A percentile compares a stretch with the other conserved stretches of the same genome.
phyloP scores from a whole-genome alignment of 2,888 invertebrate species.

The Drosophila acutilabella region DNA sequence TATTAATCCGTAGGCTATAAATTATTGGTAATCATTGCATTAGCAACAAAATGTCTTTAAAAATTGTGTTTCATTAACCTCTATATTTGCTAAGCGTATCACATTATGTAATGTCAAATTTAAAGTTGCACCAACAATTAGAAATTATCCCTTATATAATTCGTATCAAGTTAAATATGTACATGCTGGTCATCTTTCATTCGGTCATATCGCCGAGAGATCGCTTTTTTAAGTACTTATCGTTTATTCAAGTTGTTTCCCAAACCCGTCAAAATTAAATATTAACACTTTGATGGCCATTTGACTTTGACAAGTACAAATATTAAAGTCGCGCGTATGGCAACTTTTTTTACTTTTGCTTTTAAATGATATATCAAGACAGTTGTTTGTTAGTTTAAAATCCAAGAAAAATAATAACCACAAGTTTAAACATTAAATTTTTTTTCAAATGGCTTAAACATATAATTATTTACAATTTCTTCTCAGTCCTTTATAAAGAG shows the following conservation, averaged over 20 bases:
- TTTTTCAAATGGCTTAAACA: slow-evolving; percentile 57
- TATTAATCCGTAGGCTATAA: too few species aligned
- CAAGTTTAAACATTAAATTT: slow-evolving; percentile 62
- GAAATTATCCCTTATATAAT: too few species aligned
- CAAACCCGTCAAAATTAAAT: slow-evolving; percentile 45
- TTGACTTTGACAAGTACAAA: slow-evolving; percentile 61
- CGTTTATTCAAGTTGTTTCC: slow-evolving; percentile 24
- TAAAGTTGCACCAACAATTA: too few species aligned
- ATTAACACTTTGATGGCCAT: slow-evolving; percentile 53
- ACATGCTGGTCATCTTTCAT: slow-evolving; percentile 5
- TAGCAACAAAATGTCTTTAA: too few species aligned
- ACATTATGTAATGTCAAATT: too few species aligned
- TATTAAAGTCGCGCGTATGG: slow-evolving; percentile 31
- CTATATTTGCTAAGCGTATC: too few species aligned
- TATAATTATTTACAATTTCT: slow-evolving; percentile 9
- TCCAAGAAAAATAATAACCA: slow-evolving; percentile 61
- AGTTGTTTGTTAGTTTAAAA: too few species aligned
- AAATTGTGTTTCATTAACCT: too few species aligned
- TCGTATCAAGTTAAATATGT: too few species aligned
- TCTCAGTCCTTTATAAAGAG: slow-evolving; percentile 36
- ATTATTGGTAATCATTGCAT: too few species aligned
- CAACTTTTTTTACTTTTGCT: slow-evolving; percentile 18
- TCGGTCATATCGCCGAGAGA: background rate
- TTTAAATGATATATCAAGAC: too few species aligned
- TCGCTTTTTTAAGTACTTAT: slow-evolving; percentile 10